phyloP scores from a whole-genome alignment of 2,888 invertebrate genomes.

The Geophilus truncorum region DNA sequence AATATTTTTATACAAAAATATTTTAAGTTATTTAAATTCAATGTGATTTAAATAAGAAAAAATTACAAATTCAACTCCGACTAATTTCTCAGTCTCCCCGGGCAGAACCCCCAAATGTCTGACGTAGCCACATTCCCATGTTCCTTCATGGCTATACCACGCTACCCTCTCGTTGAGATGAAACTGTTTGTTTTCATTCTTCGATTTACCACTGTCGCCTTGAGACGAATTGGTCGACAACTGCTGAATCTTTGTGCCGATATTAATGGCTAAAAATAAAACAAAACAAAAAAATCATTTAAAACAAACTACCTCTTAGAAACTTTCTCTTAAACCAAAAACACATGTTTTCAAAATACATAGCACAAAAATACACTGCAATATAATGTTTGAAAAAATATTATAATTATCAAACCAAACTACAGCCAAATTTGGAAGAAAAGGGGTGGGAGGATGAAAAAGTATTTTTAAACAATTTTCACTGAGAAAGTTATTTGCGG shows the following conservation, averaged over 20 bases:
- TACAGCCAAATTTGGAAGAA: background rate
- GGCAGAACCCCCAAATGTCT: conserved; percentile 54
- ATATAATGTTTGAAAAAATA: background rate
- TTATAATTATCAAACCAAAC: background rate
- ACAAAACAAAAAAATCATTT: background rate
- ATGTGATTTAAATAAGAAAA: background rate
- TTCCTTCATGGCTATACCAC: conserved; percentile 53
- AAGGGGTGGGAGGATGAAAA: conserved; percentile 7
- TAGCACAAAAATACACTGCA: background rate
- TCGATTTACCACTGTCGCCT: background rate
- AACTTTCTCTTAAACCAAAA: background rate
- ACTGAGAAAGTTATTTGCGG: background rate
- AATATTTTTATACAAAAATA: conserved; percentile 46
- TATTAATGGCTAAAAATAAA: conserved; percentile 1
- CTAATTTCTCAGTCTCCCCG: conserved; percentile 50
- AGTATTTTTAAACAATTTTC: background rate
- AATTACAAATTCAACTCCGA: conserved; percentile 57
- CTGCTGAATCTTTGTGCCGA: conserved; percentile 12
- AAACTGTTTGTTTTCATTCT: conserved; percentile 40
- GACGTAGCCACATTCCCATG: conserved; percentile 52
- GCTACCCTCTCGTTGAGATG: conserved; percentile 52
- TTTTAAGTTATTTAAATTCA: conserved; percentile 39
- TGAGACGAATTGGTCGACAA: background rate
- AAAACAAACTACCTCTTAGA: background rate
- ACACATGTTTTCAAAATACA: background rate